Evolutionary conservation across 2,113 vertebrate genomes (phyloP).

Genomic region (Takifugu flavidus): DNA sequence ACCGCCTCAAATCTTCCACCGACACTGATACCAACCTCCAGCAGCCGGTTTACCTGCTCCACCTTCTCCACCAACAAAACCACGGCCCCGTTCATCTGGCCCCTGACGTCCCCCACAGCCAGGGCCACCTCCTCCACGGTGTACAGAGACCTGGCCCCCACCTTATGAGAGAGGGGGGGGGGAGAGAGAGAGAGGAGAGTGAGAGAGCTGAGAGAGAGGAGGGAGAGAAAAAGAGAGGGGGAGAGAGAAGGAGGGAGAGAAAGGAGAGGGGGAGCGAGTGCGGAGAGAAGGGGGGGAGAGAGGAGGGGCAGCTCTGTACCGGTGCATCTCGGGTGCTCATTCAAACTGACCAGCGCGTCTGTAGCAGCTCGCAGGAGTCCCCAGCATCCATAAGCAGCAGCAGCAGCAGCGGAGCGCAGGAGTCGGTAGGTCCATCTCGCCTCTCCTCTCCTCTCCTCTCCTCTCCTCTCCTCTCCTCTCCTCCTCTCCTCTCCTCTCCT

Average conservation of each 20-base stretch:
- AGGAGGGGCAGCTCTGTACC: slow-evolving; percentile 10
- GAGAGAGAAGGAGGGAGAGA: slow-evolving; percentile 36
- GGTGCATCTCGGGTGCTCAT: slow-evolving; percentile 56
- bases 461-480: not conserved
- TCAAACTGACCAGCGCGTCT: slow-evolving; percentile 70
- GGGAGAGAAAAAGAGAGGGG: slow-evolving; percentile 10
- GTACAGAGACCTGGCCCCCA: too few relatives aligned
- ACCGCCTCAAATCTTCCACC: too few relatives aligned
- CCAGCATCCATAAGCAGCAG: slow-evolving; percentile 5
- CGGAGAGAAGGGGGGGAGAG: slow-evolving; percentile 30
- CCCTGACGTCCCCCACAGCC: too few relatives aligned
- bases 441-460: not conserved
- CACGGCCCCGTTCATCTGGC: too few relatives aligned
- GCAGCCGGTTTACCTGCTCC: too few relatives aligned
- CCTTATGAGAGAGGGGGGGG: too few relatives aligned
- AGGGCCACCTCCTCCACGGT: too few relatives aligned
- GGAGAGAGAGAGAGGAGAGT: slow-evolving; percentile 28
- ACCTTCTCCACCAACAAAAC: too few relatives aligned
- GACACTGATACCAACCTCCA: too few relatives aligned
- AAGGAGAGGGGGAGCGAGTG: not conserved
- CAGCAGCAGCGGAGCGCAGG: slow-evolving; percentile 1
- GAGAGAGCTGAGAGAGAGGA: slow-evolving; percentile 11
- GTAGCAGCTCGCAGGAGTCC: slow-evolving; percentile 6
- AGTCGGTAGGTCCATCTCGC: slow-evolving; percentile 37
- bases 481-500: not conserved